Evolutionary conservation across 2,797 vertebrate species (phyloP), one percentile per base, ranked within the genome.

Genomic region (Trematomus bernacchii): DNA sequence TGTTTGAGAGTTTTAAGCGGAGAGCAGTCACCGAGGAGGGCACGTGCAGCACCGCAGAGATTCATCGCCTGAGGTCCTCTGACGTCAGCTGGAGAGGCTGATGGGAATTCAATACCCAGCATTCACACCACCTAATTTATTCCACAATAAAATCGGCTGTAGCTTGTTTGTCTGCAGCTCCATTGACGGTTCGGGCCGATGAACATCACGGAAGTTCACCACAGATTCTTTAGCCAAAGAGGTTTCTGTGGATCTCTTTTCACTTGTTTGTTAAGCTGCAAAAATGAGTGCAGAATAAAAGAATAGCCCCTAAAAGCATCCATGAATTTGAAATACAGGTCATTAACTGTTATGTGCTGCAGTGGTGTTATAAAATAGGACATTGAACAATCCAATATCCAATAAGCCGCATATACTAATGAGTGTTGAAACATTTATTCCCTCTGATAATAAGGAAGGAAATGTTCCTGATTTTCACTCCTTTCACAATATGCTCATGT

Each of bases 71-170:
- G 71, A 71, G 83, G 89, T 77, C 69, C 64, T 72, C 60, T 90
- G 86, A 92, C 83, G 71, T 90, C 87, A 90, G 80, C 71, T 0
- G 47, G 30, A 64, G 60, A 54, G 72, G 67, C 85, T 87, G 85
- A 91, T 89, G 87, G 92, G 89, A 92, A 92, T 92, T 89, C 88
- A 79, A 92, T 90, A 89, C 73, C 9, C 78, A 74, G 68, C 88
- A 68, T 82, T 77, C 66, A 66, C 79, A 71, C 77, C 33, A 3
- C 21, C 73, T 86, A 82, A 91, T 91, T 81, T 79, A 85, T 85
- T 87, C 78, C 66, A 71, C 77, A 67, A 71, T 79, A 74, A 77
- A 85, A 86, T 73, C 6, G 61, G 60, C 76, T 73, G 64, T 40
- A 6, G 66, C 85, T 85, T 78, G 80, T 89, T 85, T 75, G 79